phyloP scores from a whole-genome alignment of 2,797 vertebrate genomes.

The Periophthalmus magnuspinnatus region DNA sequence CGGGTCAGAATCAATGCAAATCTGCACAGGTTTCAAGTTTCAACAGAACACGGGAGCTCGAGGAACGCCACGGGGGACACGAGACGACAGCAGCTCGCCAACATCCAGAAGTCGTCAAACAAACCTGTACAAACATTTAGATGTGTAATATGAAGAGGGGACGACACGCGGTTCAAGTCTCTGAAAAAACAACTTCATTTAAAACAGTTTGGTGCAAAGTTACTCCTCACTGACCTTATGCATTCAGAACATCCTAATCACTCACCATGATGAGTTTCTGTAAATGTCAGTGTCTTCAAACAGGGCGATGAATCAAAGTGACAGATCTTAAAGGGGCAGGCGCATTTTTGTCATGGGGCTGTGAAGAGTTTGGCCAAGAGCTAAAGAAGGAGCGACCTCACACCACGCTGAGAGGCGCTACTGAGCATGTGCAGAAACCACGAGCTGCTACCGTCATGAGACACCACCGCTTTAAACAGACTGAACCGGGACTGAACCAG shows the following conservation, averaged over 20 bases:
- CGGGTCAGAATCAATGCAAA: conserved; percentile 1
- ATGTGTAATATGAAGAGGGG: too few species aligned
- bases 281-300: too few species aligned
- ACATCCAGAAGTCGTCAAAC: not conserved
- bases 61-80: not conserved
- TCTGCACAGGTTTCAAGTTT: conserved; percentile 6
- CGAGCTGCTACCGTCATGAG: not conserved
- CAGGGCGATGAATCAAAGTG: not conserved
- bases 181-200: too few species aligned
- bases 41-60: not conserved
- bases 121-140: not conserved
- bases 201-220: too few species aligned
- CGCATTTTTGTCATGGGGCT: not conserved
- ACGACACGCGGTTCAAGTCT: too few species aligned
- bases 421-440: not conserved
- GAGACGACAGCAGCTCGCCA: not conserved
- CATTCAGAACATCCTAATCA: too few species aligned
- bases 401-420: not conserved
- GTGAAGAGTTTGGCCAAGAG: conserved; percentile 1
- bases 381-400: not conserved
- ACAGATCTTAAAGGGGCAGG: not conserved
- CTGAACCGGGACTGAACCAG: too few species aligned
- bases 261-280: too few species aligned
- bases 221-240: too few species aligned
- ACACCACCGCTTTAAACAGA: too few species aligned